Evolutionary conservation across 2,113 vertebrate genomes (phyloP).

Genomic region (Tichodroma muraria): DNA sequence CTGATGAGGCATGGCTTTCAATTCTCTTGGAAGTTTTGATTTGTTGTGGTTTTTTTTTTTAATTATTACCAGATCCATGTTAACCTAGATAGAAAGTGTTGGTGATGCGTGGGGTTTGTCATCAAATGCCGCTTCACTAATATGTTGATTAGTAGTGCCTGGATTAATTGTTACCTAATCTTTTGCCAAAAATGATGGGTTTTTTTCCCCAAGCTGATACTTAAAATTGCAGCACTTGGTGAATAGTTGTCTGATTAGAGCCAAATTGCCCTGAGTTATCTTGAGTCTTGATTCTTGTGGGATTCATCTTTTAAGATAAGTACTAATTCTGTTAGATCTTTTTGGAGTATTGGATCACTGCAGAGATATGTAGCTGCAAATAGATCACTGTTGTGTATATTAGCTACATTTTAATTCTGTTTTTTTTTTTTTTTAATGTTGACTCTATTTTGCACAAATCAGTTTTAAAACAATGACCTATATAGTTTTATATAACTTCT

Average conservation of each 20-base stretch:
- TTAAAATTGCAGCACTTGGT: not conserved
- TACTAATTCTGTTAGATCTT: not conserved
- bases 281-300: conserved; percentile 12
- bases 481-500: not conserved
- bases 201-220: not conserved
- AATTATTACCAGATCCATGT: not conserved
- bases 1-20: not conserved
- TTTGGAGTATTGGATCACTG: conserved; percentile 1
- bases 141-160: not conserved
- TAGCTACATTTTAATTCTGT: not conserved
- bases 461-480: not conserved
- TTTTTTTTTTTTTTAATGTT: not conserved
- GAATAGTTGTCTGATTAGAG: not conserved
- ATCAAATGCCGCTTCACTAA: not conserved
- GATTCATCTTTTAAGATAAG: conserved; percentile 15
- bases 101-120: not conserved
- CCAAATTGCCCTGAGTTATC: not conserved
- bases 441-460: not conserved
- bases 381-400: not conserved
- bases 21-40: not conserved
- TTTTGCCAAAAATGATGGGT: not conserved
- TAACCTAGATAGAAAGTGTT: not conserved
- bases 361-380: conserved; percentile 17
- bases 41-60: no score
- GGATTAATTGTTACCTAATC: not conserved